A percentile compares a stretch with the other conserved stretches of the same genome.
Evolutionary conservation across 2,113 vertebrate species (phyloP).

Genomic region (Trochalopteron elliotii): DNA sequence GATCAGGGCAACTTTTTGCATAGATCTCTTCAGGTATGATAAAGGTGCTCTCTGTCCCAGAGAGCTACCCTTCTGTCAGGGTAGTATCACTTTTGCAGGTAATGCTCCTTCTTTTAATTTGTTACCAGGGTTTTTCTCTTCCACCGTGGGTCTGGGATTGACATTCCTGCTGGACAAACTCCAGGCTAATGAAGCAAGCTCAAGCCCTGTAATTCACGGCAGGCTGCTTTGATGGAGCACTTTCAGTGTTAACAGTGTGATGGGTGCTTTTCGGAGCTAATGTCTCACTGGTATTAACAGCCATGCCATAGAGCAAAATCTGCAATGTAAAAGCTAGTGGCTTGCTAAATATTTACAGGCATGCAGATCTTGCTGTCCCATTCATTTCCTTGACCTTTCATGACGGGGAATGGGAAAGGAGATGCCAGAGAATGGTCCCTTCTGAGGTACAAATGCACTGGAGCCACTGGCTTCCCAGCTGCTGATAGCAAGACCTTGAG

Average conservation of each 20-base stretch:
- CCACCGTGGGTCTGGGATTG: neutral
- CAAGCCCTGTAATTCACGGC: neutral
- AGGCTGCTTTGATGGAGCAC: conserved; percentile 25
- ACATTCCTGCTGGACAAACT: conserved; percentile 41
- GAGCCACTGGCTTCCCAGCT: neutral
- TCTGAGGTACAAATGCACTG: neutral
- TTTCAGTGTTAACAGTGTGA: conserved; percentile 50
- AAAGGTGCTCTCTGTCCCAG: neutral
- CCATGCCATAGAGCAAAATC: conserved; percentile 41
- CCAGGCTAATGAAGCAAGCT: conserved; percentile 47
- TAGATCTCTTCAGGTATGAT: neutral
- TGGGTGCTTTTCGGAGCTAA: conserved; percentile 49
- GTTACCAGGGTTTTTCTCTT: neutral
- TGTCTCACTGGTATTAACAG: conserved; percentile 53
- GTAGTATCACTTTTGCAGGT: neutral
- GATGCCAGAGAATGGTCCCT: conserved; percentile 22
- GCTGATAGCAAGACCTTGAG: neutral
- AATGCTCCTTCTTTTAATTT: neutral
- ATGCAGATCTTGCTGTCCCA: conserved; percentile 42
- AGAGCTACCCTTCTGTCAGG: neutral
- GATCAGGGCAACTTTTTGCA: neutral
- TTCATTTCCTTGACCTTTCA: conserved; percentile 67
- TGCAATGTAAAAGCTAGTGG: conserved; percentile 48
- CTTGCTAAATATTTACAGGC: conserved; percentile 61
- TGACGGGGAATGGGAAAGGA: conserved; percentile 12